Evolutionary conservation across 2,113 vertebrate species (phyloP).

Genomic region (Ornithorhynchus anatinus): DNA sequence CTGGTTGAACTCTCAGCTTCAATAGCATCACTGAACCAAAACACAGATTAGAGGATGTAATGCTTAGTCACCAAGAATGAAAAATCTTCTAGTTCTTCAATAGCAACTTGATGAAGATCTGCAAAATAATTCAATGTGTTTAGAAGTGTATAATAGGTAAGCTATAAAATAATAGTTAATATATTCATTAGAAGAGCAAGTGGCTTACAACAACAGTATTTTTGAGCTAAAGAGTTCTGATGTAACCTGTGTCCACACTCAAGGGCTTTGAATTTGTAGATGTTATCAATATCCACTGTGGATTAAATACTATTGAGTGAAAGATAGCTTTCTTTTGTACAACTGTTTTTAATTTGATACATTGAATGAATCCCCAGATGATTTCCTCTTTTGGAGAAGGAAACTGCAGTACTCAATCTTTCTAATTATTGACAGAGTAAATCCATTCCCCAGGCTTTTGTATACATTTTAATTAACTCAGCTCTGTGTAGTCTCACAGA

Average conservation of each 20-base stretch:
- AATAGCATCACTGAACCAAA: too few relatives aligned
- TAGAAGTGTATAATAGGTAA: neutral
- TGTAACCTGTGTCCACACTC: too few relatives aligned
- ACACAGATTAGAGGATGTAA: too few relatives aligned
- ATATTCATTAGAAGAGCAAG: neutral
- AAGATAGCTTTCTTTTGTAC: conserved; percentile 7
- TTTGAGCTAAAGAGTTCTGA: too few relatives aligned
- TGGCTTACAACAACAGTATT: too few relatives aligned
- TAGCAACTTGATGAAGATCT: too few relatives aligned
- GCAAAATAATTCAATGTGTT: neutral
- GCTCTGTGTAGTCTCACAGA: conserved; percentile 1
- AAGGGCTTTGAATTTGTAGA: too few relatives aligned
- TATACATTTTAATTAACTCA: conserved; percentile 10
- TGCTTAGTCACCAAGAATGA: too few relatives aligned
- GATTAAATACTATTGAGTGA: too few relatives aligned
- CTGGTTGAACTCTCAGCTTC: too few relatives aligned
- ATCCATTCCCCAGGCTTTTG: conserved; percentile 18
- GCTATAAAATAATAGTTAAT: neutral
- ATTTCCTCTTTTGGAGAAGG: conserved; percentile 31
- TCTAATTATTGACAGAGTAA: conserved; percentile 31
- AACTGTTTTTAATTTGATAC: conserved; percentile 4
- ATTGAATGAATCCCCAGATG: neutral
- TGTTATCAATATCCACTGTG: too few relatives aligned
- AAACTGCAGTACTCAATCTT: conserved; percentile 9
- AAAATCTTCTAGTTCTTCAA: too few relatives aligned